Evolutionary conservation across 2,113 vertebrate species (phyloP), one percentile per base, ranked within the genome.

Genomic region (Peromyscus leucopus): DNA sequence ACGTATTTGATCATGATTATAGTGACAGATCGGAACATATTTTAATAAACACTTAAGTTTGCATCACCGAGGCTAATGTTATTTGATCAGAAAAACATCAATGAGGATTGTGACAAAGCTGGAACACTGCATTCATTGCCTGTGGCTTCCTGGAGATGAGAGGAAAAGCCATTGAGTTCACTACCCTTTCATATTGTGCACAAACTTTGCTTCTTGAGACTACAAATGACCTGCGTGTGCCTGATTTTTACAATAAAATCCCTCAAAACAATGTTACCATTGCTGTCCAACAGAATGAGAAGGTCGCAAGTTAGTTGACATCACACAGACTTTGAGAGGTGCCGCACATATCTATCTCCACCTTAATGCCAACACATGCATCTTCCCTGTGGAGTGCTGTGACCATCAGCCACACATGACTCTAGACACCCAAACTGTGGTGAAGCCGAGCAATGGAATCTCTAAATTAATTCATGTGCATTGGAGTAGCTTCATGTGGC

Each of bases 401-500:
- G 65, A 42, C 72, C 61, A 3, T 46, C 46, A 72, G 67, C 63
- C 69, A 76, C 31, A 28, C 42, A 67, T 46, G 89, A 57, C 69
- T 89, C 4, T 28, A 12, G 57, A 85, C 42, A 24, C 86, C 51
- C 79, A 39, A 92, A 67, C 42, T 78, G 22, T 21, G 46, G 2
- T 42, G 61, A 0, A 84, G 76, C 65, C 46, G n/a, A 95, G 83
- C 90, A 65, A 39, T 87, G 22, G 55, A 51, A 61, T 51, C 67
- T 97, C 85, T 74, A 28, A 93, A 72, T 84, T 87, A 92, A 94
- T 88, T 72, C 74, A 91, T 95, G 92, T 91, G 82, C 88, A 91
- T 82, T 46, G 92, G 95, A 97, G 93, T 93, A 93, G 59, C 7
- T 78, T 85, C 86, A 63, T 22, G 46, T 83, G 63, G 4, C 69